phyloP scores from a whole-genome alignment of 2,113 vertebrate species.

The Dendrocopos noguchii region DNA sequence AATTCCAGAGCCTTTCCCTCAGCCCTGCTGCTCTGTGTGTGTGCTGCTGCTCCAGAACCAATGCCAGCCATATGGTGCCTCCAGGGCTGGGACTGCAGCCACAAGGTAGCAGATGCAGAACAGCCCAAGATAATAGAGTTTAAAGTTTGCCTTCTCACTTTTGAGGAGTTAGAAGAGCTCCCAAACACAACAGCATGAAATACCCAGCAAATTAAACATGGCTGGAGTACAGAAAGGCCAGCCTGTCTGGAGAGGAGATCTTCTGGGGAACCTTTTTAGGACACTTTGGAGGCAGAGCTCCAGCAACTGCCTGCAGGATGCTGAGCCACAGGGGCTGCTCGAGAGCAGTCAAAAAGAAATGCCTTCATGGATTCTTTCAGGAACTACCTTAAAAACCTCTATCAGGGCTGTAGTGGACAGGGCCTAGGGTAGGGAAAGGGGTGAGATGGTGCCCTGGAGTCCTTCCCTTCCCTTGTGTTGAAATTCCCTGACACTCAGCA shows the following conservation, averaged over 20 bases:
- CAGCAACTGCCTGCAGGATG: background rate
- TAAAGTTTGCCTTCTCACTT: slow-evolving; percentile 38
- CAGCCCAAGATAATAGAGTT: slow-evolving; percentile 54
- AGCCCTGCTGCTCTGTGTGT: slow-evolving; percentile 32
- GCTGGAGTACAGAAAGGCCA: background rate
- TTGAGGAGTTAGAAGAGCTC: slow-evolving; percentile 33
- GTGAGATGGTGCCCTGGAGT: too few relatives aligned
- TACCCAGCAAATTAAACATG: background rate
- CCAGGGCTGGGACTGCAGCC: slow-evolving; percentile 47
- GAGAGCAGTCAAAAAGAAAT: background rate
- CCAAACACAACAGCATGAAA: background rate
- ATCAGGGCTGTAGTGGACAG: background rate
- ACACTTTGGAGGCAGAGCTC: background rate
- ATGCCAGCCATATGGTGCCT: slow-evolving; percentile 55
- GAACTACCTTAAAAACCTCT: background rate
- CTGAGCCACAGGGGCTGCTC: background rate
- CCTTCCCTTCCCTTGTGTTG: too few relatives aligned
- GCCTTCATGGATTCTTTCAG: background rate
- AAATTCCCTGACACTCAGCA: too few relatives aligned
- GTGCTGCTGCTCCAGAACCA: slow-evolving; percentile 11
- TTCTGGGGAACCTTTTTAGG: background rate
- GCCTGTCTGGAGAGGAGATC: background rate
- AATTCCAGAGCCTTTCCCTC: slow-evolving; percentile 18
- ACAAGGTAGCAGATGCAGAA: slow-evolving; percentile 60
- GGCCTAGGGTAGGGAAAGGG: too few relatives aligned